Base-by-base conservation (phyloP, 2,113 vertebrate genomes). In the Bubalus kerabau region DNA sequence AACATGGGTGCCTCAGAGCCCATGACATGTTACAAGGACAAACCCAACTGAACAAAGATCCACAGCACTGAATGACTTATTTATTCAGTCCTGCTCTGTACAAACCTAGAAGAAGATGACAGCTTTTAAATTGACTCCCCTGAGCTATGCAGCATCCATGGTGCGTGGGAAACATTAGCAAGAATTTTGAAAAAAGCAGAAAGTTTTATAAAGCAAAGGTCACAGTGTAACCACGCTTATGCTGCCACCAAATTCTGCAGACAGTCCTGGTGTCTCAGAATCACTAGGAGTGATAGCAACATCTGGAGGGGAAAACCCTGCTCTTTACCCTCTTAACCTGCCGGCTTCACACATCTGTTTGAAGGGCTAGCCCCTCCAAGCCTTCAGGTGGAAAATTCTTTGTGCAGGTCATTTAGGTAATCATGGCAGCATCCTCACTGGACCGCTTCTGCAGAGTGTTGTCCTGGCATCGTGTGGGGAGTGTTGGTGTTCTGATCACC, bases 51-150 rank as follows among this genome's bases (percentile, higher is more conserved):
- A 96, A 83, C 91, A 91, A 92, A 96, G 82, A 97, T 76, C 92
- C 82, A 88, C 32, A 95, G 92, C 85, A 32, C 4, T 91, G 74
- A 98, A 95, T 94, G 24, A 88, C 87, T 98, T 97, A 86, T 59
- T 98, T 98, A 97, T 97, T 93, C 97, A 91, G 43, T 81, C 23
- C 86, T 95, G 94, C 84, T 96, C 82, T 81, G 48, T 62, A 57
- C 78, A 87, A 83, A 97, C 3, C 88, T 81, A 92, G 91, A 89
- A 62, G 91, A 52, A 86, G 90, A 62, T 95, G 96, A 95, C 85
- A 96, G 97, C 98, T 98, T 96, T 94, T 97, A 97, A 90, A 97
- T 90, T 90, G 88, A 89, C 3, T 94, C 97, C 87, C 96, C 94
- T 94, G 87, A 90, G 78, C n/a, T 95, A 80, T 78, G 50, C 94